Percentiles rank a stretch among this genome's conserved stretches.
phyloP scores from a whole-genome alignment of 2,797 vertebrate species.

The Ceyx erithaca region DNA sequence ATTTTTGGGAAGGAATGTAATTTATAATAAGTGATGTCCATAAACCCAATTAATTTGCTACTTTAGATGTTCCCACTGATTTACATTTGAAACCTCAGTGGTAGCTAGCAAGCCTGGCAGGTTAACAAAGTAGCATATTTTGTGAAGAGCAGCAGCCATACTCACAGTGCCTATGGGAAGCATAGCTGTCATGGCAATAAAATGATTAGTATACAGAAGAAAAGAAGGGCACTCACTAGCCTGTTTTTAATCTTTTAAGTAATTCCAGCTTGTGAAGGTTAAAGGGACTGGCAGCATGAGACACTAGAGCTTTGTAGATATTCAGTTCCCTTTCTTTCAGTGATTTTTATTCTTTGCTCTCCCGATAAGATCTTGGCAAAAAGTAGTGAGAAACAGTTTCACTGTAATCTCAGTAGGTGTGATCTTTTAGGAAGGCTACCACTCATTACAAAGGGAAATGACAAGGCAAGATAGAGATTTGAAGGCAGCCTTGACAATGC shows the following conservation, averaged over 20 bases:
- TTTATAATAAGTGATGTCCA: neutral
- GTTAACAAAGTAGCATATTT: neutral
- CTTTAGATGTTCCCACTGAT: slow-evolving; percentile 25
- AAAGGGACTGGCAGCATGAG: neutral
- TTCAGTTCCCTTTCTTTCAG: neutral
- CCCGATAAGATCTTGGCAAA: neutral
- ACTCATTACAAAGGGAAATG: neutral
- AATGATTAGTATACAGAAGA: slow-evolving; percentile 2
- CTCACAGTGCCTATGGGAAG: neutral
- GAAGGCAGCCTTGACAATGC: neutral
- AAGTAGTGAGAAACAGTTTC: neutral
- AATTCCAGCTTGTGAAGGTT: slow-evolving; percentile 18
- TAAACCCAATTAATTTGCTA: neutral
- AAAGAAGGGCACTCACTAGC: slow-evolving; percentile 3
- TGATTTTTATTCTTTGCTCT: neutral
- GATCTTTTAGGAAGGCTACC: neutral
- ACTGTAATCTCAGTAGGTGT: neutral
- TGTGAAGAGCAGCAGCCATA: neutral
- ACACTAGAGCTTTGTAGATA: neutral
- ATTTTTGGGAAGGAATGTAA: neutral
- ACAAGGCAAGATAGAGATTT: neutral
- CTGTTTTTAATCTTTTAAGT: slow-evolving; percentile 33
- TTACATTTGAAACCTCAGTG: slow-evolving; percentile 31
- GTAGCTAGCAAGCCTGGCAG: neutral
- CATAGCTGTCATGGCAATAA: neutral